phyloP scores from a whole-genome alignment of 92 coral and sea anemone species.

The Siderastrea radians region DNA sequence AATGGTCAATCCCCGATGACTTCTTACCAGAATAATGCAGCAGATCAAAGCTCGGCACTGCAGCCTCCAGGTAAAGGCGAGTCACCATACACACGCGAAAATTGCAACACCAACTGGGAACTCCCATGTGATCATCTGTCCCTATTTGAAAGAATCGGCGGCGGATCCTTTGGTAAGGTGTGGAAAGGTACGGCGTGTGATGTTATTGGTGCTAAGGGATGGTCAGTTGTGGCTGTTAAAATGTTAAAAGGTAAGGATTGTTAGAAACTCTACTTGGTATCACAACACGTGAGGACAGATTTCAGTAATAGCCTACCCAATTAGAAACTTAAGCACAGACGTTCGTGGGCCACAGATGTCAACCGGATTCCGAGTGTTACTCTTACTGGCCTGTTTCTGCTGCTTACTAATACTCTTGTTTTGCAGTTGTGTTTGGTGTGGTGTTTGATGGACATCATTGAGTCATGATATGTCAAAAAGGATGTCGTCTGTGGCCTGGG shows the following conservation, averaged over 20 bases:
- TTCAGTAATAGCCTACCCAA: too few relatives aligned
- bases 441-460: too few relatives aligned
- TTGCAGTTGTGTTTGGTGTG: too few relatives aligned
- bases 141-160: constrained; percentile 25
- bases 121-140: constrained; percentile 7
- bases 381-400: too few relatives aligned
- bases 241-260: constrained; percentile 41
- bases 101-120: constrained; percentile 35
- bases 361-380: too few relatives aligned
- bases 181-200: constrained; percentile 30
- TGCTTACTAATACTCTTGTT: too few relatives aligned
- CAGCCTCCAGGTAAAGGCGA: background rate
- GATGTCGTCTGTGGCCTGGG: too few relatives aligned
- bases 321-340: too few relatives aligned
- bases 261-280: too few relatives aligned
- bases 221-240: constrained; percentile 55
- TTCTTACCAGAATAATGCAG: background rate
- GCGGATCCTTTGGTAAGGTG: constrained; percentile 47
- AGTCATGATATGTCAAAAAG: too few relatives aligned
- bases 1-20: background rate
- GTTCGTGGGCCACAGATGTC: too few relatives aligned
- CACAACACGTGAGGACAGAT: too few relatives aligned
- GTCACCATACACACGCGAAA: constrained; percentile 8
- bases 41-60: background rate
- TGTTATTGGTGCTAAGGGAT: constrained; percentile 11